Evolutionary conservation across 1,140 invertebrate genomes (phyloP), one percentile per base, ranked within the genome.

Genomic region (Dolichoris vasculosae): DNA sequence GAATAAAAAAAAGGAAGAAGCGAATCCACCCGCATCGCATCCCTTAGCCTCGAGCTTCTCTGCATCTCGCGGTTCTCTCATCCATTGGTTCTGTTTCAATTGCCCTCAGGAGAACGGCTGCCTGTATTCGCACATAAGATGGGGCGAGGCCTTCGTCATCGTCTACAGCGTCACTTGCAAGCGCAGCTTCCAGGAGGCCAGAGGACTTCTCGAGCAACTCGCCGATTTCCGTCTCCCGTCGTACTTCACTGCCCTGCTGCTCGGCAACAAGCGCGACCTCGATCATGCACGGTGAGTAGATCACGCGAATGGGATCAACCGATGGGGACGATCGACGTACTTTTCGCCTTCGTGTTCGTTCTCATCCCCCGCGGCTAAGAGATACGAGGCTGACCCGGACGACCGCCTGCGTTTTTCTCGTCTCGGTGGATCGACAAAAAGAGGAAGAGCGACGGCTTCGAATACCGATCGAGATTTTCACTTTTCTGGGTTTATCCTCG

Each of bases 91-190:
- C 20, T 17, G 23, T 71, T 40, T 76, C 6, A 9, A 51, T 77
- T 78, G 43, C 35, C 17, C 94, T 94, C 93, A 95, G 95, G 94
- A 95, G 87, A 95, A 95, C 82, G 95, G 95, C n/a, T 96, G 95
- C 88, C 92, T 96, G 2, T 95, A 95, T 83, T 96, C 96, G 86
- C 96, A 97, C 90, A 95, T 97, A 86, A 94, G 95, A 89, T 97
- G 97, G 97, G 96, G 96, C 17, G 96, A 97, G 88, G 96, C 96
- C 1, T 97, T 97, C 91, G 96, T 97, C 9, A 95, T 97, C 80
- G 96, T 97, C n/a, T 97, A 97, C 93, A 96, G 96, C 69, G 96
- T 97, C 38, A 96, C 95, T 88, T 96, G 96, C 90, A 94, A 95
- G 87, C 94, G 94, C 17, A 97, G 96, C 81, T 97, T 97, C 93